These are phyloP conservation scores for Aplysina aerophoba DNA, from an alignment of 37 sponge, comb jelly and placozoan species.

Conservation along the genomic window DNA sequence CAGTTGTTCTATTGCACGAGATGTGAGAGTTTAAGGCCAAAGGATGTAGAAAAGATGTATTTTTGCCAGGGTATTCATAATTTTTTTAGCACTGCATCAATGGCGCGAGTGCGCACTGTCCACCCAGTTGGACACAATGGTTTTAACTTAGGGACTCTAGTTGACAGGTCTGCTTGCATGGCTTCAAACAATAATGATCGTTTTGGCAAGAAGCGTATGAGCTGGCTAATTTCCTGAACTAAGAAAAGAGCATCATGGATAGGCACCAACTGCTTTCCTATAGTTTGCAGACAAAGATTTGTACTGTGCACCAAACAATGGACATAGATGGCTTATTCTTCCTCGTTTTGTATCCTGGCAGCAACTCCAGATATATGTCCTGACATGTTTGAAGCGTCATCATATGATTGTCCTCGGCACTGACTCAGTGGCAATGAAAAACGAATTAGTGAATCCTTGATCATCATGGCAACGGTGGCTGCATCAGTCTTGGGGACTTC, in stretches of 20 bases:
- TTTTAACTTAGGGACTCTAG: constrained; percentile 28
- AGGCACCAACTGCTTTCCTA: constrained; percentile 19
- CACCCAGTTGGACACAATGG: constrained; percentile 66
- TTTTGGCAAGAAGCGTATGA: constrained; percentile 58
- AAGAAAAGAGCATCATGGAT: constrained; percentile 51
- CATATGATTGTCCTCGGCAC: constrained; percentile 65
- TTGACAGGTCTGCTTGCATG: constrained; percentile 32
- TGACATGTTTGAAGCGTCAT: constrained; percentile 52
- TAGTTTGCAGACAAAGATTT: constrained; percentile 52
- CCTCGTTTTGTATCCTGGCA: constrained; percentile 39
- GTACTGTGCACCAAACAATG: constrained; percentile 68
- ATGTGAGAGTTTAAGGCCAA: constrained; percentile 52
- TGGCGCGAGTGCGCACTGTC: constrained; percentile 61
- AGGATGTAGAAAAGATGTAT: constrained; percentile 35
- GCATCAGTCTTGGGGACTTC: constrained; percentile 54
- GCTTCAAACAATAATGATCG: constrained; percentile 24
- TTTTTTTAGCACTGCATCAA: constrained; percentile 42
- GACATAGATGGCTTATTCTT: constrained; percentile 44
- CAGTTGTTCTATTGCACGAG: constrained; percentile 46
- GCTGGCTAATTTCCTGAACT: constrained; percentile 41
- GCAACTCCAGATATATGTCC: constrained; percentile 60
- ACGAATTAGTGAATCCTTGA: constrained; percentile 42
- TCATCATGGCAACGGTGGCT: constrained; percentile 28
- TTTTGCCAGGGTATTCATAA: constrained; percentile 13
- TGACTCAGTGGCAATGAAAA: constrained; percentile 39